phyloP scores from a whole-genome alignment of 1,140 invertebrate genomes.

The Atta colombica region DNA sequence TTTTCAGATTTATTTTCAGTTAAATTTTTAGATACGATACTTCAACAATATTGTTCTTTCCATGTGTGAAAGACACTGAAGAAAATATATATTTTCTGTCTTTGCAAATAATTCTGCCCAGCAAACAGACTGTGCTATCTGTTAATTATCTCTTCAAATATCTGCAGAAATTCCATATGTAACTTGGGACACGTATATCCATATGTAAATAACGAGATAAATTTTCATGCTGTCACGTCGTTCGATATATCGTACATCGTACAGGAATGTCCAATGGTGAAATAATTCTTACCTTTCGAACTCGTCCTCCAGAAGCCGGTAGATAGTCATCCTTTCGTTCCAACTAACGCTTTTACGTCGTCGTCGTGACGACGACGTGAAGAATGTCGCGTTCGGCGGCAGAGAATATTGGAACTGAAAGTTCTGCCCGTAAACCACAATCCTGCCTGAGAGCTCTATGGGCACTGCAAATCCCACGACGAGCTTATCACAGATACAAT shows the following conservation, averaged over 20 bases:
- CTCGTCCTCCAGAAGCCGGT: slow-evolving; percentile 77
- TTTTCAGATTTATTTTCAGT: no score
- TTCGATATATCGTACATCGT: not conserved
- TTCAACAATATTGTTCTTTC: no score
- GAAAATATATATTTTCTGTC: not conserved
- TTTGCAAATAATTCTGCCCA: not conserved
- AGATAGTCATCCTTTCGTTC: slow-evolving; percentile 72
- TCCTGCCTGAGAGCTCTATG: slow-evolving; percentile 81
- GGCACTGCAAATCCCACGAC: slow-evolving; percentile 84
- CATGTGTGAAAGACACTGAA: not conserved
- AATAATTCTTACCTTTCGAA: slow-evolving; percentile 76
- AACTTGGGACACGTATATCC: not conserved
- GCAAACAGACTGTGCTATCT: not conserved
- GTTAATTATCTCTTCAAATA: not conserved
- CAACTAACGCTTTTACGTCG: slow-evolving; percentile 59
- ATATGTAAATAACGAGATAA: not conserved
- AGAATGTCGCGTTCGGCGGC: slow-evolving; percentile 84
- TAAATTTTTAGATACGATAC: no score
- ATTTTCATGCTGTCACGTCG: not conserved
- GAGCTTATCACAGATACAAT: slow-evolving; percentile 76
- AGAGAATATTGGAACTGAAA: slow-evolving; percentile 86
- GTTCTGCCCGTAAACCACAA: slow-evolving; percentile 83
- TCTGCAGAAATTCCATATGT: not conserved
- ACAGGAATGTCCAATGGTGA: not conserved
- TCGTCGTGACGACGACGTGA: slow-evolving; percentile 76